Base-by-base conservation (phyloP, 2,113 vertebrate species). In the Menidia beryllina region DNA sequence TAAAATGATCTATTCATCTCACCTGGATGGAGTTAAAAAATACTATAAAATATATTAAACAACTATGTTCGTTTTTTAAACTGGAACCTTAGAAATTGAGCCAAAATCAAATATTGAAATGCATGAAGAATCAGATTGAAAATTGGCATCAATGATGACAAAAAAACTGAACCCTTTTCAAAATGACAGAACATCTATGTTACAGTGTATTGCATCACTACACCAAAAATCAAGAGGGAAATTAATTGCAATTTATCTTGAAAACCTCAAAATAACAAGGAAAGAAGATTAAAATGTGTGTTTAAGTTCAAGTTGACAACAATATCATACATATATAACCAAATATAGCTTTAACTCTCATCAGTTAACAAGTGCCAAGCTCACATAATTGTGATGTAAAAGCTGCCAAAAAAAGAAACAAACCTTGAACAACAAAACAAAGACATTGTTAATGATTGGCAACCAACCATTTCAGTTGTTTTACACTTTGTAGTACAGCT, bases 381-480 rank as follows among this genome's bases (percentile, higher is more conserved):
- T 55, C 20, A 55, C 41, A 53, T 55, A 72, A 61, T 36, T 36
- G 19, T 50, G 47, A 47, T 63, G 43, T 36, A 23, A 57, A 48
- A 34, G 20, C 27, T 26, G 20, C 43, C 23, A 57, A 72, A 57
- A 27, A 68, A 36, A 53, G 12, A 26, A 13, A 14, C 25, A 54
- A 51, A n/a, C n/a, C n/a, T n/a, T n/a, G n/a, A n/a, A n/a, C n/a
- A n/a, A n/a, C n/a, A n/a, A n/a, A n/a, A n/a, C n/a, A 67, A 56
- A 69, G 50, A 21, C 21, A 53, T 30, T 57, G 12, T 19, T 57
- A 54, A 54, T 57, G 67, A 83, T 81, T 45, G 23, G 17, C 14
- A n/a, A 10, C 26, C 7, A 9, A 5, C 13, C 25, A 49, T 25
- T 26, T 23, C 27, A 41, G 13, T 58, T 39, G 7, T 38, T 68